Conservation (phyloP, 1,140 invertebrate genomes). For the Trachymyrmex cornetzi region DNA sequence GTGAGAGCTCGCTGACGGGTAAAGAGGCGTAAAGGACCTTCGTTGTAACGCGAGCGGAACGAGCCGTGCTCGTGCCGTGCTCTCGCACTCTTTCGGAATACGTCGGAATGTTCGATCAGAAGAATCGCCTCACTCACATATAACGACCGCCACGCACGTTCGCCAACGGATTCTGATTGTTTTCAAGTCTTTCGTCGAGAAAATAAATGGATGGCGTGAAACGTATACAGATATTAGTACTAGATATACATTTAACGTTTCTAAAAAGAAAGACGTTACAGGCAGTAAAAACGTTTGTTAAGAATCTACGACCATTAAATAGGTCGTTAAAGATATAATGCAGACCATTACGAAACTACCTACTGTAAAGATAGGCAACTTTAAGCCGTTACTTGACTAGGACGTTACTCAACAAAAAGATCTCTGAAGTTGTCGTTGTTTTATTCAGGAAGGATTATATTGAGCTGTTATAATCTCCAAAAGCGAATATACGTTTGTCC, state of each 20-base stretch:
- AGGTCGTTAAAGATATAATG: not conserved
- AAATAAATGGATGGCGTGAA: not conserved
- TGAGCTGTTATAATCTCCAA: not conserved
- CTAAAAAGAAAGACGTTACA: not conserved
- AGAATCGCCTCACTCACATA: not conserved
- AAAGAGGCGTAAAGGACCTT: conserved; percentile 69
- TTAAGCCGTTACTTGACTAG: not conserved
- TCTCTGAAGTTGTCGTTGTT: not conserved
- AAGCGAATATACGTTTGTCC: not conserved
- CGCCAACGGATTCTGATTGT: not conserved
- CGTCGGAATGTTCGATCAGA: conserved; percentile 42
- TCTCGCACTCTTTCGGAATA: conserved; percentile 50
- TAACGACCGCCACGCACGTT: not conserved
- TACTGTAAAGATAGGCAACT: not conserved
- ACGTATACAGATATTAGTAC: not conserved
- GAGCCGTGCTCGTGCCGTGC: conserved; percentile 15
- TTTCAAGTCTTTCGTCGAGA: not conserved
- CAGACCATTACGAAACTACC: not conserved
- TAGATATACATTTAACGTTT: not conserved
- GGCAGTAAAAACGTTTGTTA: conserved; percentile 26
- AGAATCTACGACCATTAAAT: not conserved
- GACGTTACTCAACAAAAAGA: not conserved
- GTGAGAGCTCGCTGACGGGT: conserved; percentile 70
- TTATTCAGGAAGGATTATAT: not conserved
- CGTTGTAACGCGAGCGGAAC: conserved; percentile 56